These are phyloP conservation scores for Cactoblastis cactorum DNA, from an alignment of 2,888 invertebrate genomes.

Conservation along the genomic window DNA sequence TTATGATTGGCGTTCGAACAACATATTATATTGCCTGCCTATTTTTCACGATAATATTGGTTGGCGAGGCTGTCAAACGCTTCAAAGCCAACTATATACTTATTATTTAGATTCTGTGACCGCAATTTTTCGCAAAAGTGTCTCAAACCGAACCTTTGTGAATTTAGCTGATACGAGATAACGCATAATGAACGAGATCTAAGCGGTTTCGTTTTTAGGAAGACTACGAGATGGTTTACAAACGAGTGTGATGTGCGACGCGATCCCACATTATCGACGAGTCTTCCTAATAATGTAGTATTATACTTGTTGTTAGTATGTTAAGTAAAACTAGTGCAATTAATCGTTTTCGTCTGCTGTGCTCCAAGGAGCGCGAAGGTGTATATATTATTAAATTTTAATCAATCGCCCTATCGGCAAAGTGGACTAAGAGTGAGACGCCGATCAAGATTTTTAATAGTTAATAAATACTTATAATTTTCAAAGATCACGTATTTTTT, in stretches of 20 bases:
- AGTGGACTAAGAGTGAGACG: background rate
- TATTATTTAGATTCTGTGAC: no score
- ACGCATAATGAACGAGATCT: background rate
- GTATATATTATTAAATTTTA: background rate
- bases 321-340: constrained; percentile 57
- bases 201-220: constrained; percentile 4
- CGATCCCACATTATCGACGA: constrained; percentile 2
- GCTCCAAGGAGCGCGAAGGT: constrained; percentile 31
- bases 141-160: background rate
- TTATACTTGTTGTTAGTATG: constrained; percentile 40
- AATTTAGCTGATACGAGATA: no score
- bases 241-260: no score
- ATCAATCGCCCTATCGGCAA: background rate
- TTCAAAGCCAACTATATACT: no score
- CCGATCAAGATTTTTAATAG: no score
- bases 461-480: background rate
- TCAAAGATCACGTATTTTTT: background rate
- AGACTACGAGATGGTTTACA: no score
- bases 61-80: no score
- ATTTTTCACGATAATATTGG: no score
- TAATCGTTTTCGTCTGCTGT: constrained; percentile 48
- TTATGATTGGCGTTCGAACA: no score
- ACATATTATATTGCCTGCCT: no score
- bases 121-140: no score
- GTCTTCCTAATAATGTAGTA: constrained; percentile 34